Percentiles rank a stretch among this genome's conserved stretches.
Conservation (phyloP, 2,888 invertebrate species). For the Chymomyza amoena region DNA sequence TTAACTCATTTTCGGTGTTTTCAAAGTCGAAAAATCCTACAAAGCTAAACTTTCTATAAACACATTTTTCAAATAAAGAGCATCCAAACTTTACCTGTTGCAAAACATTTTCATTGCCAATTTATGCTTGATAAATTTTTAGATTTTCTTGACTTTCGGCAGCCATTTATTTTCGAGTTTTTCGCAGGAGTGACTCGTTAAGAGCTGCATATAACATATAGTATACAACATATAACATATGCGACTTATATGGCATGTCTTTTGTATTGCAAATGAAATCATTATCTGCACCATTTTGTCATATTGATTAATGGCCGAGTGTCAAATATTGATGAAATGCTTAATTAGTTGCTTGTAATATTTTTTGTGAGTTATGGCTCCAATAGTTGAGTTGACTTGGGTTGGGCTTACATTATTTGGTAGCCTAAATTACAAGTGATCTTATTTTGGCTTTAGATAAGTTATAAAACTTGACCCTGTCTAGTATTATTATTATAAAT, state of each 20-base stretch:
- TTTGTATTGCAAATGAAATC: constrained; percentile 50
- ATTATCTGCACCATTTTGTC: constrained; percentile 62
- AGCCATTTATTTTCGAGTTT: constrained; percentile 31
- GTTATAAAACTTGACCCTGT: not conserved
- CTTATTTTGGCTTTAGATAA: not conserved
- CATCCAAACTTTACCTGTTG: not conserved
- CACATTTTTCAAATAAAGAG: not conserved
- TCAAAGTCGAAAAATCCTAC: too few species aligned
- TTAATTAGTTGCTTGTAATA: not conserved
- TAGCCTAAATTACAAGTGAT: not conserved
- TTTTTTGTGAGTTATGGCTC: not conserved
- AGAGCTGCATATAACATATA: too few species aligned
- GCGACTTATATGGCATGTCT: not conserved
- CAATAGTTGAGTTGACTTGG: not conserved
- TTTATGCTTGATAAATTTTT: not conserved
- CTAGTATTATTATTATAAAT: not conserved
- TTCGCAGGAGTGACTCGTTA: constrained; percentile 47
- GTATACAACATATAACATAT: not conserved
- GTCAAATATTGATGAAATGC: constrained; percentile 9
- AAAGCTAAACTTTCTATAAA: too few species aligned
- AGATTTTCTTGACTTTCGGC: constrained; percentile 17
- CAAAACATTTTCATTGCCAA: not conserved
- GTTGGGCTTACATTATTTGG: not conserved
- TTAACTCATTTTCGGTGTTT: too few species aligned
- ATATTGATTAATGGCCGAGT: constrained; percentile 59